Base-by-base conservation (phyloP, 2,113 vertebrate genomes). In the Corythoichthys haematopterus region DNA sequence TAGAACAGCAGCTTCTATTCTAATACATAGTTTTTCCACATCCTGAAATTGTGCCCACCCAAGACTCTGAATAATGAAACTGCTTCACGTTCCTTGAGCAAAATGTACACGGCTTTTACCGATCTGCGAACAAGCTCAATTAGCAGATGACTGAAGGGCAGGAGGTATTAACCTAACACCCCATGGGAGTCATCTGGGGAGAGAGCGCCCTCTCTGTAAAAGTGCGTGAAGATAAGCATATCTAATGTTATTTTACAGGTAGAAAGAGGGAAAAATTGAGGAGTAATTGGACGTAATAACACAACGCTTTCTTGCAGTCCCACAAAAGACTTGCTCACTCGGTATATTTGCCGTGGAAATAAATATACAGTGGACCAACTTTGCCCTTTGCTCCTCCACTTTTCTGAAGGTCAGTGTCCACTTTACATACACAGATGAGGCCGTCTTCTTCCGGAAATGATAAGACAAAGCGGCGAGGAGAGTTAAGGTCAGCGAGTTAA, bases 161-260 rank as follows among this genome's bases (percentile, higher is more conserved):
- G 66, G 36, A 43, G 65, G 74, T 76, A 65, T 74, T 73, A 80
- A 85, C 83, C 74, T 61, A n/a, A 12, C 75, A 67, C 71, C 89
- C 87, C 84, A 10, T 56, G 84, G 84, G 89, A 77, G 75, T 81
- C 85, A 84, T 88, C 83, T 77, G 71, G 1, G 56, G 77, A 71
- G 72, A 74, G 81, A 78, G 64, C 77, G 69, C 68, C 2, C 53
- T 7, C 78, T 87, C 80, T 76, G 76, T 73, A 75, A 81, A 74
- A 76, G 85, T 84, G 70, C 86, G 82, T 89, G 90, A 78, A 86
- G 82, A 88, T 78, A 88, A 84, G 85, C 89, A 91, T 90, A 88
- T 88, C 91, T 89, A 91, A 92, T 90, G 84, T 87, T 85, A 90
- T 91, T 92, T 91, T 88, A 91, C 89, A 91, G 90, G 90, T 92